Evolutionary conservation across 2,888 invertebrate genomes (phyloP), one percentile per base, ranked within the genome.

Genomic region (Hirtodrosophila cameraria): DNA sequence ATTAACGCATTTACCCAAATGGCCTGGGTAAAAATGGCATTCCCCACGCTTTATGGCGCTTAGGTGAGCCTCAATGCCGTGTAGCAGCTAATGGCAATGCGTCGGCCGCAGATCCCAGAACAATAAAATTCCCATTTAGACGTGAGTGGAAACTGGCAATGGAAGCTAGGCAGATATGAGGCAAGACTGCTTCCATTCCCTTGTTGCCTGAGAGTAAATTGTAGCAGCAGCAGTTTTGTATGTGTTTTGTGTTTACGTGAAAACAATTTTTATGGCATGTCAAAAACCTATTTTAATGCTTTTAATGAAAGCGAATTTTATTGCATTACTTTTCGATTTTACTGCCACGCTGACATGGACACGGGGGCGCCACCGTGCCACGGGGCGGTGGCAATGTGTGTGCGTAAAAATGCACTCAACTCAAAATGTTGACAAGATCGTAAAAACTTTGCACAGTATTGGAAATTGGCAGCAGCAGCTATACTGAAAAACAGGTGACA

Each of bases 191-290:
- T 11, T 8, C 28, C 1, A 7, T 13, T 28, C 35, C 38, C 33
- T 25, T 18, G 20, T 15, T 6, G 13, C 9, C 18, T 16, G 25
- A 12, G 13, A 33, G 23, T 48, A 73, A 76, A 80, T 62, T 83
- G 78, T 58, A 33, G 46, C 45, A 39, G 48, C 84, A 76, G 84
- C 85, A 85, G 71, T 74, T 80, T 84, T 67, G 41, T 65, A 36
- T 48, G 41, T 67, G 59, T 62, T 58, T 61, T 72, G 72, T 62
- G 84, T 74, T 83, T 69, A 83, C 76, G 86, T 83, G 84, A 48
- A 87, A 87, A 83, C 75, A 82, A 82, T 87, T 84, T 87, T 87
- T 87, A 87, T 86, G 74, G 87, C 87, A 84, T 88, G 88, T 88
- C 86, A 85, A 87, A 81, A 87, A 78, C 76, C 71, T 70, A 85